Evolutionary conservation across 1,140 invertebrate genomes (phyloP).

Genomic region (Agrilus planipennis): DNA sequence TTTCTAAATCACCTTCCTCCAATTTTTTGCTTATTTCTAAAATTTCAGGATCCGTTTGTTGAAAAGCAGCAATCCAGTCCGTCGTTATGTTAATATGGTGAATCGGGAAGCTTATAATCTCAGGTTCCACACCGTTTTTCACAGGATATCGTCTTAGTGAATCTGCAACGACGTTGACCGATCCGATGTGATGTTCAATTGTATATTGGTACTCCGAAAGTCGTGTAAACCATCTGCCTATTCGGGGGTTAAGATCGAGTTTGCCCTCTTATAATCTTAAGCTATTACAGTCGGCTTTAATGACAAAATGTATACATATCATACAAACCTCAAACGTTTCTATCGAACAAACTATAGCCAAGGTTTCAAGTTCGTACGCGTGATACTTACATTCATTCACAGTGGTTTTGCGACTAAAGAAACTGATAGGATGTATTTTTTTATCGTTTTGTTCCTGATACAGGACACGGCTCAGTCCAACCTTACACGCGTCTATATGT

Average conservation of each 20-base stretch:
- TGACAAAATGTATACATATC: constrained; percentile 16
- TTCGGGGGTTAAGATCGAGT: constrained; percentile 12
- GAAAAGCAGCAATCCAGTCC: too few relatives aligned
- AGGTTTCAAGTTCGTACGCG: constrained; percentile 5
- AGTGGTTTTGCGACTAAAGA: constrained; percentile 3
- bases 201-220: constrained; percentile 13
- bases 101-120: too few relatives aligned
- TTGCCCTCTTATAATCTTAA: constrained; percentile 11
- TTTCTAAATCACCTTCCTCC: too few relatives aligned
- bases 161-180: constrained; percentile 6
- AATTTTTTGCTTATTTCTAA: too few relatives aligned
- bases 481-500: constrained; percentile 23
- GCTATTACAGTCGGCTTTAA: constrained; percentile 16
- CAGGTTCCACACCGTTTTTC: not conserved
- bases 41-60: too few relatives aligned
- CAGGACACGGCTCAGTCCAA: constrained; percentile 17
- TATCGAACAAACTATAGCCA: constrained; percentile 22
- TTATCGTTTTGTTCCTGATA: constrained; percentile 10
- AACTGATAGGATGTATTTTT: not conserved
- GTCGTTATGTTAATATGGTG: too few relatives aligned
- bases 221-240: constrained; percentile 15
- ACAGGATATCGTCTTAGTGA: constrained; percentile 12
- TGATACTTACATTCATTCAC: constrained; percentile 5
- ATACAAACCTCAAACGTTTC: constrained; percentile 36
- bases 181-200: constrained; percentile 13